These are phyloP conservation scores for Hemicrepidius hirtus DNA, from an alignment of 2,888 invertebrate genomes.

Conservation along the genomic window DNA sequence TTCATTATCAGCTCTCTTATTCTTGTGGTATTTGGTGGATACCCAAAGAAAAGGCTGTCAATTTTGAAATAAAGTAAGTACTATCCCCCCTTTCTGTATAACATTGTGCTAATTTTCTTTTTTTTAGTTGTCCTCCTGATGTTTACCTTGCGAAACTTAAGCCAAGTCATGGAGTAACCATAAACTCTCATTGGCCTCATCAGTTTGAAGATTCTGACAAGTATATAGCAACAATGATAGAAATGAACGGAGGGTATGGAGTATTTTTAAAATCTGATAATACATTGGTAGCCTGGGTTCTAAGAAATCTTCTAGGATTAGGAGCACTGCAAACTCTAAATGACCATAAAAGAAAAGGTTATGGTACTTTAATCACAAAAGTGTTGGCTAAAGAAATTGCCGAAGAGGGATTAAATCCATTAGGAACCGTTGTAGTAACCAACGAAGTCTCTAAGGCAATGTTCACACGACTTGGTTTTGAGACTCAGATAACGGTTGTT, in stretches of 20 bases:
- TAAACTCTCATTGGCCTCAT: constrained; percentile 57
- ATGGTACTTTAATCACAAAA: constrained; percentile 65
- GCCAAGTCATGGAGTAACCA: constrained; percentile 46
- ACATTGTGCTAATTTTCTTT: too few species aligned
- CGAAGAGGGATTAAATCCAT: constrained; percentile 62
- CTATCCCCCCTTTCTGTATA: too few species aligned
- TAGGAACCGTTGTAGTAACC: constrained; percentile 63
- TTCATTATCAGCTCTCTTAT: background rate
- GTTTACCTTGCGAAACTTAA: constrained; percentile 48
- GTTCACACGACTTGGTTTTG: constrained; percentile 66
- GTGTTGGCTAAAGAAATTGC: constrained; percentile 66
- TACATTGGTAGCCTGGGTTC: constrained; percentile 67
- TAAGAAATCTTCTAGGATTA: constrained; percentile 67
- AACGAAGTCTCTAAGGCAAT: constrained; percentile 66
- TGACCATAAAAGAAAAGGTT: constrained; percentile 66
- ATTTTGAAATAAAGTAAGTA: constrained; percentile 47
- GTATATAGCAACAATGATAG: constrained; percentile 62
- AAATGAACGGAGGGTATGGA: constrained; percentile 68
- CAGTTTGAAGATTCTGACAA: constrained; percentile 53
- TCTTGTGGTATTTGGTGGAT: constrained; percentile 47
- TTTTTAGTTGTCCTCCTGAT: constrained; percentile 43
- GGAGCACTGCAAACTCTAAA: constrained; percentile 67
- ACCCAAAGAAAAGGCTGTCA: constrained; percentile 44
- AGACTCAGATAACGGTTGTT: constrained; percentile 44
- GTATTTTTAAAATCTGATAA: constrained; percentile 66